phyloP scores from a whole-genome alignment of 2,797 vertebrate genomes.

The Acanthopagrus latus region DNA sequence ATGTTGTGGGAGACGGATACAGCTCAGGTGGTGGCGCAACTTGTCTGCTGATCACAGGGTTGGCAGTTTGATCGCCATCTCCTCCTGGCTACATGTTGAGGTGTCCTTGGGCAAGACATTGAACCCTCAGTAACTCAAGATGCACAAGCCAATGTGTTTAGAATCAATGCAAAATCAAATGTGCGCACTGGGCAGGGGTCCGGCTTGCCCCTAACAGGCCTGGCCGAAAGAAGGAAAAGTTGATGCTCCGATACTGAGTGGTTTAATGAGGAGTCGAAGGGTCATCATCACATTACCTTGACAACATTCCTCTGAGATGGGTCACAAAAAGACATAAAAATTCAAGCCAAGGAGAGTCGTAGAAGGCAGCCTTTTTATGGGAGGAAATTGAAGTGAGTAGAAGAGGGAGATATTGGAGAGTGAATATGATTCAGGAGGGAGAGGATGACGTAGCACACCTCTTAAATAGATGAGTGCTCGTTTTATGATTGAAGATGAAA shows the following conservation, averaged over 20 bases:
- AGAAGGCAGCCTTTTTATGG: constrained; percentile 61
- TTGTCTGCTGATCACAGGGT: too few species aligned
- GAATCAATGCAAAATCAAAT: too few species aligned
- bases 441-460: constrained; percentile 52
- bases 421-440: constrained; percentile 58
- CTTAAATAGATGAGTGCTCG: constrained; percentile 51
- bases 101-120: too few species aligned
- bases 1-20: neutral
- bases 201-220: too few species aligned
- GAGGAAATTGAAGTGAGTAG: constrained; percentile 56
- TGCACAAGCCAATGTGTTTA: too few species aligned
- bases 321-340: constrained; percentile 61
- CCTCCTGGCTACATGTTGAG: too few species aligned
- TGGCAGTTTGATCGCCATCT: too few species aligned
- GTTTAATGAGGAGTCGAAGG: constrained; percentile 67
- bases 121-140: too few species aligned
- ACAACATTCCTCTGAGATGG: constrained; percentile 66
- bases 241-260: constrained; percentile 53
- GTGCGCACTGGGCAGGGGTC: too few species aligned
- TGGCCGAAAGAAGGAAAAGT: neutral
- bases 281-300: constrained; percentile 72
- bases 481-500: constrained; percentile 63
- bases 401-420: constrained; percentile 45
- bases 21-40: too few species aligned
- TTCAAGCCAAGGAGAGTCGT: constrained; percentile 57